Evolutionary conservation across 2,113 vertebrate species (phyloP), one percentile per base, ranked within the genome.

Genomic region (Telmatochromis sp.): DNA sequence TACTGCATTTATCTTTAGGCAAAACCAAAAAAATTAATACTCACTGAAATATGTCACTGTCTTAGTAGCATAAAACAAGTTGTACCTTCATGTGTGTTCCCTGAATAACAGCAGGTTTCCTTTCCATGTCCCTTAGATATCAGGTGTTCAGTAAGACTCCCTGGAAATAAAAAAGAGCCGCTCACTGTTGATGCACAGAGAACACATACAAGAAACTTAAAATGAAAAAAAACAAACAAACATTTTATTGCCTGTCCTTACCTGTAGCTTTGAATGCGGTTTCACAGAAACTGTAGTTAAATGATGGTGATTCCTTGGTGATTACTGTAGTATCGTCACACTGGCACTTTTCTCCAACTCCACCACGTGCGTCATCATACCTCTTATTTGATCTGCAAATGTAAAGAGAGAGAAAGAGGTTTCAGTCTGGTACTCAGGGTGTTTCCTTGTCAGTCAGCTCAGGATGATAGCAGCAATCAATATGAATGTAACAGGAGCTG

Each of bases 371-470:
- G 91, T 97, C 96, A 83, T 97, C 97, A 93, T 97, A 97, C 95
- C 97, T 97, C 97, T 98, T 97, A 92, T 97, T 97, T 93, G 98
- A 99, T 97, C 98, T 99, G 97, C 96, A 97, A 94, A 97, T 97
- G 95, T 80, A 63, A 84, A 55, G 60, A 86, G 73, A 86, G 60
- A 87, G 31, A n/a, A 4, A 84, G 42, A 84, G 79, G 71, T 79
- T 91, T 92, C 13, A 79, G 65, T 87, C 68, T 84, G 60, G 13
- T 51, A 78, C 84, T 84, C 57, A 8, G 84, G 79, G 84, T 11
- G 2, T 80, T 85, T 80, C 75, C 45, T 11, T 81, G 78, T 87
- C 89, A 81, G 73, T 68, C 9, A 80, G 87, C 55, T 89, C 26
- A 23, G 75, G 84, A 79, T 35, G 73, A 85, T 21, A 15, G 81